Conservation (phyloP, 1,140 invertebrate genomes). For the Drosophila jambulina region DNA sequence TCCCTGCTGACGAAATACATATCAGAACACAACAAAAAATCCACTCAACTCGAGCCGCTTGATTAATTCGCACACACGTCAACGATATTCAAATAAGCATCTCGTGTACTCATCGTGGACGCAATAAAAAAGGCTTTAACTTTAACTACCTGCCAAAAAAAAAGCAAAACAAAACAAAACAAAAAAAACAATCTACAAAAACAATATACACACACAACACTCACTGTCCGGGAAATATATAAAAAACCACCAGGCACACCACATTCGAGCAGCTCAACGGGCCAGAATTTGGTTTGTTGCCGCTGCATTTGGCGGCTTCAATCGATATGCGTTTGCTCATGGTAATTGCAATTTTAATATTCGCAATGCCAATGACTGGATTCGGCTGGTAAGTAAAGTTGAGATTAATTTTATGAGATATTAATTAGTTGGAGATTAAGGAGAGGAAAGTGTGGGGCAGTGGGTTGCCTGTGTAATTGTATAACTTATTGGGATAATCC, state of each 20-base stretch:
- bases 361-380: slow-evolving; percentile 85
- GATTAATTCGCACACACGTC: slow-evolving; percentile 72
- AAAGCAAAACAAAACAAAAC: slow-evolving; percentile 9
- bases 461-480: neutral
- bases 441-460: neutral
- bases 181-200: slow-evolving; percentile 23
- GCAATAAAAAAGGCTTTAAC: slow-evolving; percentile 65
- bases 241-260: slow-evolving; percentile 11
- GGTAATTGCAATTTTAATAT: slow-evolving; percentile 84
- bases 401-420: no score
- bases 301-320: slow-evolving; percentile 71
- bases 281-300: slow-evolving; percentile 76
- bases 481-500: neutral
- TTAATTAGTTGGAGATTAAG: neutral
- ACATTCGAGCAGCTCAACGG: slow-evolving; percentile 53
- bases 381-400: slow-evolving; percentile 77
- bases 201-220: slow-evolving; percentile 21
- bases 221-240: slow-evolving; percentile 18
- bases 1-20: slow-evolving; percentile 23
- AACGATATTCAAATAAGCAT: slow-evolving; percentile 71
- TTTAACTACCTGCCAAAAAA: slow-evolving; percentile 70
- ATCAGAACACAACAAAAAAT: slow-evolving; percentile 11
- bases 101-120: slow-evolving; percentile 59
- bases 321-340: slow-evolving; percentile 83
- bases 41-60: slow-evolving; percentile 58